phyloP scores from a whole-genome alignment of 2,113 vertebrate species.

The Sebastes fasciatus region DNA sequence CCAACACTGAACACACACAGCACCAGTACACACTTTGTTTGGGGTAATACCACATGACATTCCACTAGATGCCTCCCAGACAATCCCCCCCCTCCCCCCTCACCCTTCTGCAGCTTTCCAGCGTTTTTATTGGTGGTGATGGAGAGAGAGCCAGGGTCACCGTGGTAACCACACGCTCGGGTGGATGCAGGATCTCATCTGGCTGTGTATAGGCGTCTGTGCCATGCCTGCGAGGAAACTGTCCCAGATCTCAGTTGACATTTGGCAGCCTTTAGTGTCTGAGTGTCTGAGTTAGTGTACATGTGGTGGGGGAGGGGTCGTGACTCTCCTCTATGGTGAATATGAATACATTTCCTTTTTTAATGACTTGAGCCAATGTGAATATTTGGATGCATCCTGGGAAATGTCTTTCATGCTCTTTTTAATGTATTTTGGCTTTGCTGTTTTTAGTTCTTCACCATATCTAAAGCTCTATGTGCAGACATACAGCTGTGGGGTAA shows the following conservation, averaged over 20 bases:
- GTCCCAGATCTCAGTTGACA: constrained; percentile 75
- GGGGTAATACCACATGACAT: constrained; percentile 70
- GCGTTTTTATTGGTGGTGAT: constrained; percentile 59
- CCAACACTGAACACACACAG: constrained; percentile 16
- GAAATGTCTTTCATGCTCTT: background rate
- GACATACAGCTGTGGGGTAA: constrained; percentile 7
- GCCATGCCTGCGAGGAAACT: constrained; percentile 63
- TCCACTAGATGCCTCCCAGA: constrained; percentile 66
- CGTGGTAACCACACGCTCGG: constrained; percentile 73
- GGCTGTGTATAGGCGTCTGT: constrained; percentile 54
- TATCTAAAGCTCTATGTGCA: background rate
- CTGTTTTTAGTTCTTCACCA: background rate
- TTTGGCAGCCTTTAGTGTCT: constrained; percentile 70
- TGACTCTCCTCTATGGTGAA: constrained; percentile 4
- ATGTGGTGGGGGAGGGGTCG: constrained; percentile 47
- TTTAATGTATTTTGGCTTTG: constrained; percentile 1
- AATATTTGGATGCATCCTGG: background rate
- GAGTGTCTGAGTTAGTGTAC: constrained; percentile 40
- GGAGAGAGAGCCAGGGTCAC: constrained; percentile 65
- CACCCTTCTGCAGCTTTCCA: constrained; percentile 31
- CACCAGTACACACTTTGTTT: constrained; percentile 31
- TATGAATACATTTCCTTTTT: constrained; percentile 21
- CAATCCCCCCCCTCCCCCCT: constrained; percentile 23
- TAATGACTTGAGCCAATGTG: constrained; percentile 1
- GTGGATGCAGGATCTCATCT: constrained; percentile 74